phyloP scores from a whole-genome alignment of 2,797 vertebrate genomes.

The Girardinus metallicus region DNA sequence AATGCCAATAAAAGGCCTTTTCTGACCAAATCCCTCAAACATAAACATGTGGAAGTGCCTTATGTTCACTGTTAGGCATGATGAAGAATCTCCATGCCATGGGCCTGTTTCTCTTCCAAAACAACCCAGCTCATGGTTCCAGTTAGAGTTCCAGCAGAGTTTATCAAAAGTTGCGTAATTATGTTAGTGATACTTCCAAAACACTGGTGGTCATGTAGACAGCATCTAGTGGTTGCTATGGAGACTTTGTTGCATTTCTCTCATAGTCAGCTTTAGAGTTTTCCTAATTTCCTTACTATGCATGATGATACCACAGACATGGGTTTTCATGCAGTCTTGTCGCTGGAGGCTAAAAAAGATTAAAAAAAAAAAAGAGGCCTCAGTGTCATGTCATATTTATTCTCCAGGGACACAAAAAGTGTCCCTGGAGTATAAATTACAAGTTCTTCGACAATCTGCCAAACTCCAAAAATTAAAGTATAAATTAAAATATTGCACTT shows the following conservation, averaged over 20 bases:
- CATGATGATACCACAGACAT: not conserved
- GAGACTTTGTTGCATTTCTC: not conserved
- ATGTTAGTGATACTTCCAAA: not conserved
- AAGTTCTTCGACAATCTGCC: not conserved
- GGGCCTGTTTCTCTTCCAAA: not conserved
- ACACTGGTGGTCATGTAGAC: not conserved
- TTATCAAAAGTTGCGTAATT: not conserved
- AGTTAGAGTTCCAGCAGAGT: not conserved
- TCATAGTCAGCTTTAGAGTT: not conserved
- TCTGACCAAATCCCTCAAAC: not conserved
- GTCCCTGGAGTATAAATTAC: not conserved
- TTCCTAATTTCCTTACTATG: not conserved
- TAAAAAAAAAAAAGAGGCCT: not conserved
- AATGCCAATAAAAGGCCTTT: not conserved
- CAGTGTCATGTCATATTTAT: not conserved
- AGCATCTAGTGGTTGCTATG: not conserved
- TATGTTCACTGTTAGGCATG: not conserved
- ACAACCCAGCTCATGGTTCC: not conserved
- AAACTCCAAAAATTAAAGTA: not conserved
- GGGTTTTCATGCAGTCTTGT: not conserved
- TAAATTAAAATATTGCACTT: not conserved
- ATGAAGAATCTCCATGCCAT: not conserved
- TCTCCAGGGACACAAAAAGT: not conserved
- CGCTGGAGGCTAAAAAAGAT: not conserved
- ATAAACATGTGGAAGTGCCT: not conserved